Percentiles rank a stretch among this genome's conserved stretches.
Conservation (phyloP, 2,113 vertebrate genomes). For the Arvicanthis niloticus region DNA sequence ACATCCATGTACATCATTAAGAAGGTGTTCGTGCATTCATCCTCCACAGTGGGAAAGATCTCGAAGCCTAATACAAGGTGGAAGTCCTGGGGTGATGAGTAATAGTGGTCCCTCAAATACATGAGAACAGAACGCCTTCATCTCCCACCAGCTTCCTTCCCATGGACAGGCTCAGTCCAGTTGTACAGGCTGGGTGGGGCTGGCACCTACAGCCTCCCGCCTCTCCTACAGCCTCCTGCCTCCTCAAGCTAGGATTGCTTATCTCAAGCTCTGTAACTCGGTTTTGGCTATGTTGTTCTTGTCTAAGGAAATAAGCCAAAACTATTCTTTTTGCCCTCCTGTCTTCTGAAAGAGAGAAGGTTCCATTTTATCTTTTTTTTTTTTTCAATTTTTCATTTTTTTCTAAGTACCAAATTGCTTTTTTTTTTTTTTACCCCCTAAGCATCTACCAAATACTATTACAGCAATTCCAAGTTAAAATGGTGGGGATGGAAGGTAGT, state of each 20-base stretch:
- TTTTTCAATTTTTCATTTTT: background rate
- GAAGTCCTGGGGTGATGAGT: background rate
- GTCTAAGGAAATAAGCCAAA: conserved; percentile 53
- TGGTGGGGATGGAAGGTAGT: background rate
- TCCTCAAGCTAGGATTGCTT: background rate
- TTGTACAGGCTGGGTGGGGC: background rate
- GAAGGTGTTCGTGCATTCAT: background rate
- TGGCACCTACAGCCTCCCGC: background rate
- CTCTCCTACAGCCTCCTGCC: background rate
- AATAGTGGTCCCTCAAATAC: background rate
- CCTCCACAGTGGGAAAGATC: background rate
- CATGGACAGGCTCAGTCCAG: too few species aligned
- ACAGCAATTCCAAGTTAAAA: conserved; percentile 14
- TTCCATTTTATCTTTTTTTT: background rate
- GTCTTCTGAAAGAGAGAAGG: conserved; percentile 22
- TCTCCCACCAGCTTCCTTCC: background rate
- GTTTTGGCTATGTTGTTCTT: background rate
- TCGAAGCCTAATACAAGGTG: background rate
- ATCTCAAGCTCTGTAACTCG: conserved; percentile 63
- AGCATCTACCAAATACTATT: background rate
- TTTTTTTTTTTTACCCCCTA: background rate
- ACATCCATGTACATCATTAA: background rate
- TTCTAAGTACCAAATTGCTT: background rate
- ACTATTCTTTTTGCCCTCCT: conserved; percentile 54
- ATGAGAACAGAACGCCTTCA: background rate